Evolutionary conservation across 1,140 invertebrate species (phyloP).

Genomic region (Hypothenemus hampei): DNA sequence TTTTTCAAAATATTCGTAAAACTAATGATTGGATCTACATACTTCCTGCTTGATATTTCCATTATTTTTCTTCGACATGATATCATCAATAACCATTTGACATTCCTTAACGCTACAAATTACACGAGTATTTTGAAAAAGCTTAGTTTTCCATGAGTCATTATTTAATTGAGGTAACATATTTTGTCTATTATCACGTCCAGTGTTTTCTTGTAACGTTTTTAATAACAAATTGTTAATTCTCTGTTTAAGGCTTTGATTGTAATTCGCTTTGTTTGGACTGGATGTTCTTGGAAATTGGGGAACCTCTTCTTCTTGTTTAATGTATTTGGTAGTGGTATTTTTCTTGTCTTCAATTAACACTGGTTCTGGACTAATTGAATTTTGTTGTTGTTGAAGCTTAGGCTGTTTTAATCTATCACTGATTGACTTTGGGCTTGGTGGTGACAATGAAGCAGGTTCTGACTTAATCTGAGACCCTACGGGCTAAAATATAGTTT

Average conservation of each 20-base stretch:
- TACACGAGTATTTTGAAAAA: conserved; percentile 74
- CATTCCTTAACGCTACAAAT: conserved; percentile 73
- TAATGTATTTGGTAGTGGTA: conserved; percentile 1
- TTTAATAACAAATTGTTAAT: conserved; percentile 84
- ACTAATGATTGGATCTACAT: too few species aligned
- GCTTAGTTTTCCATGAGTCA: conserved; percentile 73
- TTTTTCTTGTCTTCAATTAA: conserved; percentile 3
- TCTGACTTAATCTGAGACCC: conserved; percentile 9
- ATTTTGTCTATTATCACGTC: conserved; percentile 61
- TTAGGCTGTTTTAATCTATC: conserved; percentile 43
- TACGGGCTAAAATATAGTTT: too few species aligned
- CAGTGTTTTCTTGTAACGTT: conserved; percentile 81
- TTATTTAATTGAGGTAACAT: conserved; percentile 56
- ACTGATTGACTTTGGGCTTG: conserved; percentile 38
- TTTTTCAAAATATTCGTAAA: neutral
- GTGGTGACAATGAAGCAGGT: conserved; percentile 8
- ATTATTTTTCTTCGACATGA: conserved; percentile 49
- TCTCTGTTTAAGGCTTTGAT: conserved; percentile 77
- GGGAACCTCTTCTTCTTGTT: conserved; percentile 10
- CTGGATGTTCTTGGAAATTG: conserved; percentile 11
- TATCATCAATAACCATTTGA: conserved; percentile 69
- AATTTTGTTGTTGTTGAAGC: conserved; percentile 36
- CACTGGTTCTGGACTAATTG: conserved; percentile 31
- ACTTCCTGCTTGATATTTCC: neutral
- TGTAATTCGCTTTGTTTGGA: conserved; percentile 37